Evolutionary conservation across 2,888 invertebrate genomes (phyloP).

Genomic region (Cryptocheilus praepositus): DNA sequence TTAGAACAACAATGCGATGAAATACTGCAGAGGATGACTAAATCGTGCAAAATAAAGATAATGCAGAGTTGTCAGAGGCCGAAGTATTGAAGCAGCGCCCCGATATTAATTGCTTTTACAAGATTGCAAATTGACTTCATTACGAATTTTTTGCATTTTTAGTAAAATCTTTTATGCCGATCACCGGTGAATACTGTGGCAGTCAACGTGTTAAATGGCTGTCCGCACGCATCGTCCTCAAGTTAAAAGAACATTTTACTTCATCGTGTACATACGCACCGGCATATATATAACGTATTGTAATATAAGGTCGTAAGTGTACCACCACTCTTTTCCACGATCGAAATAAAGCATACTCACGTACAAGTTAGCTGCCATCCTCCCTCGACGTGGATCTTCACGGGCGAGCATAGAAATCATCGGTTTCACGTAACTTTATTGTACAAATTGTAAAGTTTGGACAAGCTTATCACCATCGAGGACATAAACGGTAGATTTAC

Average conservation of each 20-base stretch:
- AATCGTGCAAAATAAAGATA: too few relatives aligned
- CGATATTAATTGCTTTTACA: too few relatives aligned
- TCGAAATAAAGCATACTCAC: slow-evolving; percentile 37
- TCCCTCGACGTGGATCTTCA: too few relatives aligned
- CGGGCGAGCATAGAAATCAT: slow-evolving; percentile 1
- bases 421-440: slow-evolving; percentile 42
- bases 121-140: too few relatives aligned
- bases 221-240: slow-evolving; percentile 20
- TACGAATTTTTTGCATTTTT: too few relatives aligned
- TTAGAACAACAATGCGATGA: too few relatives aligned
- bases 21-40: too few relatives aligned
- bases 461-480: slow-evolving; percentile 39
- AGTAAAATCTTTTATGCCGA: too few relatives aligned
- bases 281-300: slow-evolving; percentile 7
- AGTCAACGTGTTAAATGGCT: too few relatives aligned
- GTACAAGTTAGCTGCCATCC: not conserved
- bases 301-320: slow-evolving; percentile 21
- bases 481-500: slow-evolving; percentile 40
- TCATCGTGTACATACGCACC: slow-evolving; percentile 37
- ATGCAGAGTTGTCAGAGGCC: too few relatives aligned
- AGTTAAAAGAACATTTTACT: slow-evolving; percentile 50
- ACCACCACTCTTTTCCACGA: slow-evolving; percentile 36
- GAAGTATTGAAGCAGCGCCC: too few relatives aligned
- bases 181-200: too few relatives aligned
- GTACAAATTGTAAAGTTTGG: slow-evolving; percentile 48